Conservation (phyloP, 2,888 invertebrate species). For the Himalopsyche japonica region DNA sequence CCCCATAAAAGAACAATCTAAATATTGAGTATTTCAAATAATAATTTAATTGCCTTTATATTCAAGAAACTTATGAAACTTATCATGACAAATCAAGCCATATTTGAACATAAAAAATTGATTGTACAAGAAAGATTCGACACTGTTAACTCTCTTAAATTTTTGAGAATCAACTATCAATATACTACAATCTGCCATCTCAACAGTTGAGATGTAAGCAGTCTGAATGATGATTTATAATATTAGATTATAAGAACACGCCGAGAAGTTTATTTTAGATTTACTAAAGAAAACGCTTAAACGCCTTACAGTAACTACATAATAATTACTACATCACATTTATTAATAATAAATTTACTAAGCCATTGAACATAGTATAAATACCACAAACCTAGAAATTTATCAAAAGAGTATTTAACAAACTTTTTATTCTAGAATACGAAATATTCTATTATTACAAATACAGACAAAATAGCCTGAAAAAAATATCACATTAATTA, state of each 20-base stretch:
- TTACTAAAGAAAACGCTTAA: background rate
- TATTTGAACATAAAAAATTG: no score
- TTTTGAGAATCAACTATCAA: no score
- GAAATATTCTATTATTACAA: background rate
- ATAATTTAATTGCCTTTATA: no score
- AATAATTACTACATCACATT: constrained; percentile 6
- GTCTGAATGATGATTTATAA: background rate
- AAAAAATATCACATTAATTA: constrained; percentile 10
- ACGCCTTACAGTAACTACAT: background rate
- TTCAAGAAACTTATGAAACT: no score
- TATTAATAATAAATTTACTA: background rate
- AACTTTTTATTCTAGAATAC: background rate
- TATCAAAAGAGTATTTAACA: background rate
- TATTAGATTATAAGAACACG: background rate
- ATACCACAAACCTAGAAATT: background rate
- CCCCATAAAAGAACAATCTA: no score
- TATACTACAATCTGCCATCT: no score
- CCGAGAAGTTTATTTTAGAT: background rate
- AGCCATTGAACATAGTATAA: background rate
- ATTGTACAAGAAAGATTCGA: no score
- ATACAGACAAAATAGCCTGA: background rate
- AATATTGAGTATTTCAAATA: no score
- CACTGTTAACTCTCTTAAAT: no score
- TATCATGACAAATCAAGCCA: no score
- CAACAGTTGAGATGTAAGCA: no score